Conservation (phyloP, 2,888 invertebrate genomes). For the Linhomoeus sp. region DNA sequence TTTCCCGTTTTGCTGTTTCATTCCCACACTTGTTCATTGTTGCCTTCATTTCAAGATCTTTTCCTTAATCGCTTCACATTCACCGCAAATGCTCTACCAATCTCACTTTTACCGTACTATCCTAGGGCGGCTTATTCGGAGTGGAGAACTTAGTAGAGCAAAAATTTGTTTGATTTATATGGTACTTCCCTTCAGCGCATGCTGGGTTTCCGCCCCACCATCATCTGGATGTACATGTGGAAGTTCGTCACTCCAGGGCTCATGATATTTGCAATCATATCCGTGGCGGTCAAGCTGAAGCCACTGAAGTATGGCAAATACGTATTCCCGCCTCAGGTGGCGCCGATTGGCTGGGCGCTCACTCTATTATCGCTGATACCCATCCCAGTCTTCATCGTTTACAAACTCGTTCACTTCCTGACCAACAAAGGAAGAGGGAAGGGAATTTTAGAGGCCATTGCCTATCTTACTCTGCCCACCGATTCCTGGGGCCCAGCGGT, state of each 20-base stretch:
- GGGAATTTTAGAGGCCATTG: too few relatives aligned
- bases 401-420: conserved; percentile 9
- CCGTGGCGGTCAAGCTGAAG: conserved; percentile 24
- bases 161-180: neutral
- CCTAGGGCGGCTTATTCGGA: neutral
- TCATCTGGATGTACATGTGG: conserved; percentile 25
- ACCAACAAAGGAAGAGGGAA: too few relatives aligned
- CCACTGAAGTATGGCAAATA: conserved; percentile 20
- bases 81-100: neutral
- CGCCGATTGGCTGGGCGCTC: conserved; percentile 22
- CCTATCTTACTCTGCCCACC: too few relatives aligned
- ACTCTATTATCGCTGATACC: conserved; percentile 20
- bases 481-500: too few relatives aligned
- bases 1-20: too few relatives aligned
- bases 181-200: conserved; percentile 14
- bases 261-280: conserved; percentile 21
- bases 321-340: conserved; percentile 13
- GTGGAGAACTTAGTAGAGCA: neutral
- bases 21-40: too few relatives aligned
- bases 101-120: neutral
- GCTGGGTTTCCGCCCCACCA: conserved; percentile 20
- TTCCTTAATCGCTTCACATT: too few relatives aligned
- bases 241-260: conserved; percentile 22
- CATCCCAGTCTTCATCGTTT: conserved; percentile 22
- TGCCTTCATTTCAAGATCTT: too few relatives aligned